Base-by-base conservation (phyloP, 2,113 vertebrate genomes). In the Lanius ludovicianus region DNA sequence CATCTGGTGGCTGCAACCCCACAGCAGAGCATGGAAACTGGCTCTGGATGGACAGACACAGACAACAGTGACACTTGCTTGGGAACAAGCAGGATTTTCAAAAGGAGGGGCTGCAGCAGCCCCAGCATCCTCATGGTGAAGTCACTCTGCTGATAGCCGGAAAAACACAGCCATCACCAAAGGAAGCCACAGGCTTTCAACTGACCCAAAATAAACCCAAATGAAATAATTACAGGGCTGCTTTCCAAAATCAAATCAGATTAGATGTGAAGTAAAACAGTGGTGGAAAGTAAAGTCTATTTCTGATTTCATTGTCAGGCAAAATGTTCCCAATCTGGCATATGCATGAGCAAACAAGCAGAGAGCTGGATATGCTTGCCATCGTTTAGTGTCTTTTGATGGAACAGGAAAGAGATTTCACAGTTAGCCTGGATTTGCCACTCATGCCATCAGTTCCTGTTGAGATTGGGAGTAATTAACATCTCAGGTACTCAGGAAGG, bases 201-300 rank as follows among this genome's bases (percentile, higher is more conserved):
- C 75, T 96, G 88, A 97, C 93, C 97, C 39, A 7, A 91, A 69
- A 82, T 93, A 95, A 96, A 97, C 95, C 87, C 75, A 96, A 97
- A 98, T 97, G 92, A 97, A 98, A 98, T 98, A 95, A 98, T 65
- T 88, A 84, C 78, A 91, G 84, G 94, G 96, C 95, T 89, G 71
- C 84, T 92, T 97, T 97, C 97, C 96, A 97, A 95, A 94, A 70
- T 91, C 96, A 98, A 98, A 98, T 98, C 95, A 94, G 97, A 98
- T 98, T 97, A 98, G 89, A 91, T 90, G 44, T 94, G 95, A 97
- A 97, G 92, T 64, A 85, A 96, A 98, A 76, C 96, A 97, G 94
- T 20, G 83, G 88, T 95, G 96, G 95, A 97, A 97, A 98, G 91
- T 95, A 93, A 95, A 85, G 95, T 70, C 93, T 96, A 84, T 94